Percentiles rank a stretch among this genome's conserved stretches.
Evolutionary conservation across 2,797 vertebrate species (phyloP).

Genomic region (Phyllotis vaccarum): DNA sequence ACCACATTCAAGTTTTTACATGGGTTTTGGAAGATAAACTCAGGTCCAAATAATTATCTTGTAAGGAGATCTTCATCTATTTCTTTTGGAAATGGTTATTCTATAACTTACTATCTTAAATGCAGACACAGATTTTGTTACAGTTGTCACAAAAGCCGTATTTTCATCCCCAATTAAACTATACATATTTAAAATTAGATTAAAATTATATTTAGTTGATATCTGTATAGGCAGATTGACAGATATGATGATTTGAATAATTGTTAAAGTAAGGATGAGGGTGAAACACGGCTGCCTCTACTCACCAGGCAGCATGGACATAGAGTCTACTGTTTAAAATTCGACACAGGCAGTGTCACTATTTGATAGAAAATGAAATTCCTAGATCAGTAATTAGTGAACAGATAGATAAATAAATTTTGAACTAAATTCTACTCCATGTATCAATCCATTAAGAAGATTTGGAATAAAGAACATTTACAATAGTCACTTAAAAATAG

Average conservation of each 20-base stretch:
- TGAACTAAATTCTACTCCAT: slow-evolving; percentile 60
- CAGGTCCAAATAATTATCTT: slow-evolving; percentile 64
- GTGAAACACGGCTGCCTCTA: neutral
- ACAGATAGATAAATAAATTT: slow-evolving; percentile 54
- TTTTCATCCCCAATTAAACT: slow-evolving; percentile 37
- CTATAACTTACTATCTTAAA: slow-evolving; percentile 41
- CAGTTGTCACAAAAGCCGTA: slow-evolving; percentile 28
- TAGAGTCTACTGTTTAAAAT: neutral
- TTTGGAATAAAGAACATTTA: neutral
- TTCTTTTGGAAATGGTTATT: slow-evolving; percentile 63
- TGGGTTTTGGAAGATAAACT: neutral
- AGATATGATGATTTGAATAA: neutral
- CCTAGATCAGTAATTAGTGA: neutral
- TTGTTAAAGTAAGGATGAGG: slow-evolving; percentile 34
- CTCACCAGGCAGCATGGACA: slow-evolving; percentile 36
- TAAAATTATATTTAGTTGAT: slow-evolving; percentile 62
- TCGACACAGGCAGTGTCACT: neutral
- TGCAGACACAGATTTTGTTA: neutral
- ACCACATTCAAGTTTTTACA: neutral
- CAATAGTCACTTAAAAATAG: neutral
- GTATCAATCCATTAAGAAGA: neutral
- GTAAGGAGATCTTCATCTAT: slow-evolving; percentile 65
- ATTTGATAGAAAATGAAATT: slow-evolving; percentile 19
- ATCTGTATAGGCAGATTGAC: slow-evolving; percentile 51
- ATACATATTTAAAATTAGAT: slow-evolving; percentile 76